Evolutionary conservation across 2,113 vertebrate species (phyloP).

Genomic region (Panthera tigris): DNA sequence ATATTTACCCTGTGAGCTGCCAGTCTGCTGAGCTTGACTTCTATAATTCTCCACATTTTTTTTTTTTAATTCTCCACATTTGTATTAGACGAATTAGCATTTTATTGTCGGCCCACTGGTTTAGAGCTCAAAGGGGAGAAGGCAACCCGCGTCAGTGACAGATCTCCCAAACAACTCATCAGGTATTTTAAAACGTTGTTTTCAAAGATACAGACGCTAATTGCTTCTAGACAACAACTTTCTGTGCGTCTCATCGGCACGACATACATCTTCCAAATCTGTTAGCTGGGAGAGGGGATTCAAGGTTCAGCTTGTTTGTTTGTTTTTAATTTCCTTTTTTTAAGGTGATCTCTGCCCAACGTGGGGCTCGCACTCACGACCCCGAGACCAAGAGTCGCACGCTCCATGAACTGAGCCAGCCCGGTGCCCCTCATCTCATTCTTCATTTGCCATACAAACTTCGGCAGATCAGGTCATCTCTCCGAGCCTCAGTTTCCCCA

Average conservation of each 20-base stretch:
- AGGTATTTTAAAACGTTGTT: not conserved
- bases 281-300: not conserved
- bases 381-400: not conserved
- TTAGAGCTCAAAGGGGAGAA: conserved; percentile 9
- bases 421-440: not conserved
- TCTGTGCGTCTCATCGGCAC: not conserved
- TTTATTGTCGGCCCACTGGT: conserved; percentile 20
- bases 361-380: not conserved
- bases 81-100: conserved; percentile 73
- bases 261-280: conserved; percentile 17
- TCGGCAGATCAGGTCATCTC: not conserved
- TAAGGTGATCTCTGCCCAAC: not conserved
- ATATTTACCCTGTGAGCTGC: conserved; percentile 78
- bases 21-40: conserved; percentile 69
- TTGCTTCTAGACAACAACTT: conserved; percentile 4
- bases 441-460: not conserved
- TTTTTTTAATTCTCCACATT: conserved; percentile 55
- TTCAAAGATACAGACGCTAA: not conserved
- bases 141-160: not conserved
- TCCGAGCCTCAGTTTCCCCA: not conserved
- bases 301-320: not conserved
- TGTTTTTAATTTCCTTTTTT: not conserved
- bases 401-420: not conserved
- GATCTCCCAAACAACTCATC: not conserved
- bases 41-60: conserved; percentile 45